These are phyloP conservation scores for Dynastes grantii DNA, from an alignment of 2,888 invertebrate genomes.

Conservation along the genomic window DNA sequence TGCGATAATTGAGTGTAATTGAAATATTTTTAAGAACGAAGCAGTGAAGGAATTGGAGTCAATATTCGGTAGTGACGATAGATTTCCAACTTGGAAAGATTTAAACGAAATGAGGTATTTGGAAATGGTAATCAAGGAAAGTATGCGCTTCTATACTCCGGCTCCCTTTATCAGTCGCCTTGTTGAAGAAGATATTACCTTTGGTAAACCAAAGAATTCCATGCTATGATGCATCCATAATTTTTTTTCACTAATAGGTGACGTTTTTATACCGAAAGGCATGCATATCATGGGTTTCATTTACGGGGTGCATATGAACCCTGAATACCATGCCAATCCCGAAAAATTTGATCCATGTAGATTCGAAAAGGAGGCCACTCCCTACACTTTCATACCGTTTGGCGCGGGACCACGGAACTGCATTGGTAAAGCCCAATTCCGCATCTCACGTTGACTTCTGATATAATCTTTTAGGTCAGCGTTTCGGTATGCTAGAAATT, in stretches of 20 bases:
- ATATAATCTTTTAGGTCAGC: conserved; percentile 2
- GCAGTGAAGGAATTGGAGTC: conserved; percentile 65
- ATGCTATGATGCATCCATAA: too few species aligned
- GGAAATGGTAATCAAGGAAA: conserved; percentile 73
- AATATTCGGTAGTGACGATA: conserved; percentile 62
- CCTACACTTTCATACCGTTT: conserved; percentile 15
- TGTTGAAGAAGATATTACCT: conserved; percentile 66
- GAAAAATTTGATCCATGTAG: conserved; percentile 18
- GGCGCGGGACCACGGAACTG: conserved; percentile 20
- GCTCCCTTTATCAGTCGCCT: conserved; percentile 71
- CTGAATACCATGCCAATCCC: conserved; percentile 2
- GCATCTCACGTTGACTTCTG: too few species aligned
- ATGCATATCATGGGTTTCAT: conserved; percentile 54
- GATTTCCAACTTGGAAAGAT: conserved; percentile 63
- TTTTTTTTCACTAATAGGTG: neutral
- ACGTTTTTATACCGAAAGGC: conserved; percentile 44
- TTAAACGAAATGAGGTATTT: conserved; percentile 73
- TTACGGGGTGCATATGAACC: conserved; percentile 15
- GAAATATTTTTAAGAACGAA: conserved; percentile 58
- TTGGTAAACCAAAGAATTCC: conserved; percentile 56
- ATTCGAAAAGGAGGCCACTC: conserved; percentile 8
- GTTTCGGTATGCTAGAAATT: neutral
- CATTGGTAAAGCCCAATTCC: conserved; percentile 1
- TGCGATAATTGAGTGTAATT: too few species aligned
- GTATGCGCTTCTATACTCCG: conserved; percentile 72